Base-by-base conservation (phyloP, 2,888 invertebrate genomes). In the Bimastos eiseni region DNA sequence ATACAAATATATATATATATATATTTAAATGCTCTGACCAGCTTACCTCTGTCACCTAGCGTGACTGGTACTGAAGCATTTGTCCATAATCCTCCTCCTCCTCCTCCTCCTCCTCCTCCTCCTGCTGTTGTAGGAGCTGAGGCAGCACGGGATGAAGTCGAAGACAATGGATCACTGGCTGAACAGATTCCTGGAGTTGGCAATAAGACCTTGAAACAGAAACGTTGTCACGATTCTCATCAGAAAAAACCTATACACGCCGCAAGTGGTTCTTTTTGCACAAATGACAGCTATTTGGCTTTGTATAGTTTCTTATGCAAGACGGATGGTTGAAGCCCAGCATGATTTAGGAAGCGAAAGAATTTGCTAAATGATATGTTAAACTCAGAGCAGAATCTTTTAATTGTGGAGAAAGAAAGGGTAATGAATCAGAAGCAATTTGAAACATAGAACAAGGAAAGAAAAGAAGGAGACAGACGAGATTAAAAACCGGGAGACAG, bases 151-250 rank as follows among this genome's bases (percentile, higher is more conserved):
- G 70, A 70, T n/a, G n/a, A 70, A 70, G 70, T 70, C 70, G 70
- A 70, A 70, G n/a, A 70, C 30, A n/a, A n/a, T 70, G 70, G 30
- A n/a, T 70, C 70, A 70, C n/a, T n/a, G 70, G 11, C 70, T n/a
- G 70, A 70, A n/a, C n/a, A 70, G n/a, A n/a, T 70, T 70, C 17
- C n/a, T 70, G 70, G 70, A 30, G 70, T 70, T n/a, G 70, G 70
- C n/a, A 70, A 70, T n/a, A 70, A 70, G 70, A 70, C 70, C 70
- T 70, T 30, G 70, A 70, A 70, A 70, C n/a, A 70, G n/a, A n/a
- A 70, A 70, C n/a, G 30, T 0, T n/a, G n/a, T 70, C 70, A 70
- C 70, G 70, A n/a, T 70, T n/a, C 17, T 49, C 24, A 49, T 49
- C 24, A 21, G 70, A n/a, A 70, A n/a, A 70, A 70, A n/a, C 4